These are phyloP conservation scores for Auanema freiburgensis DNA, from an alignment of 2,888 invertebrate species.

Conservation along the genomic window DNA sequence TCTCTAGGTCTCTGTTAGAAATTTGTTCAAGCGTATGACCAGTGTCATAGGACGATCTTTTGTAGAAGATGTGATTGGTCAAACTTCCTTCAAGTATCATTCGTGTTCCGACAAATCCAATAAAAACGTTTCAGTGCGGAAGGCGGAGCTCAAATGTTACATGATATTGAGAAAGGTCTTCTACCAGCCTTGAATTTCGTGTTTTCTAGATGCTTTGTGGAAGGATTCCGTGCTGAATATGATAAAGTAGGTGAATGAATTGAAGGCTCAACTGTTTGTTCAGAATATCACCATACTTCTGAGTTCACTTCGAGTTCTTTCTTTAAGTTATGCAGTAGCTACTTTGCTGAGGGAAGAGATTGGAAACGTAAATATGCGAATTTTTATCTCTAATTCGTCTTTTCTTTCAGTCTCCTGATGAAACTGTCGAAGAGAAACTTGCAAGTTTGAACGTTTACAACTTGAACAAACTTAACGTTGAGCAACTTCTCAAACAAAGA, in stretches of 20 bases:
- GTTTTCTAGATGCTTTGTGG: conserved; percentile 10
- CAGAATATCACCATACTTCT: conserved; percentile 5
- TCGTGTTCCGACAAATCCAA: background rate
- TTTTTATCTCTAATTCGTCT: background rate
- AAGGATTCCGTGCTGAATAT: conserved; percentile 1
- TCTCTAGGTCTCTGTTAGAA: conserved; percentile 14
- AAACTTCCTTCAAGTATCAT: conserved; percentile 14
- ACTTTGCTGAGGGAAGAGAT: conserved; percentile 18
- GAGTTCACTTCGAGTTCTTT: conserved; percentile 15
- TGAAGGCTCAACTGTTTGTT: background rate
- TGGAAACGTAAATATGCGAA: conserved; percentile 9
- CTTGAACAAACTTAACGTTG: background rate
- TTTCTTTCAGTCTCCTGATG: conserved; percentile 9
- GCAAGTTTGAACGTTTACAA: conserved; percentile 9
- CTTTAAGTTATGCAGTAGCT: conserved; percentile 14
- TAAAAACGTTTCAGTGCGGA: conserved; percentile 9
- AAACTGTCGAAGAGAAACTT: conserved; percentile 16
- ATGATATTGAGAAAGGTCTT: conserved; percentile 20
- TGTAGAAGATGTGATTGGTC: conserved; percentile 4
- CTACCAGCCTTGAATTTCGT: conserved; percentile 16
- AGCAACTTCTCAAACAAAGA: conserved; percentile 11
- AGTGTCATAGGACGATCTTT: conserved; percentile 9
- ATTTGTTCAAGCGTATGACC: conserved; percentile 13
- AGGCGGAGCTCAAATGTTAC: conserved; percentile 24
- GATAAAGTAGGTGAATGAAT: conserved; percentile 11